Conservation (phyloP, 2,113 vertebrate genomes). For the Muntiacus reevesi region DNA sequence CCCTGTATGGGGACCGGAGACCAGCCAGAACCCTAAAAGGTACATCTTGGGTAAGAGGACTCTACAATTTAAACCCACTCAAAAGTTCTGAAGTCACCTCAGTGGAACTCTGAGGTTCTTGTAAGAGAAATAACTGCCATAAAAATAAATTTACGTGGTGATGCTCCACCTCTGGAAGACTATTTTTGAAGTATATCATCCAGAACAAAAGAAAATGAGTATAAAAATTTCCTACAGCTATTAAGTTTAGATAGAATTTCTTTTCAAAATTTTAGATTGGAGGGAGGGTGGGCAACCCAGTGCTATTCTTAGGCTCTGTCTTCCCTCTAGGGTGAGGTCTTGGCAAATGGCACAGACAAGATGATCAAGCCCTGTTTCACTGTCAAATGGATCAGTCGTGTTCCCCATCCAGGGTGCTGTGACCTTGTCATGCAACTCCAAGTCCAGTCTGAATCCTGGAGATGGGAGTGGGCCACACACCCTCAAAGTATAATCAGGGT, state of each 20-base stretch:
- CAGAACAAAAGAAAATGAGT: slow-evolving; percentile 47
- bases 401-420: not conserved
- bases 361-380: not conserved
- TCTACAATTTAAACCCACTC: not conserved
- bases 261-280: not conserved
- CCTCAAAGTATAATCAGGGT: not conserved
- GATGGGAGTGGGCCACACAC: not conserved
- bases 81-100: slow-evolving; percentile 28
- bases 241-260: slow-evolving; percentile 50
- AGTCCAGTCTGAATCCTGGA: not conserved
- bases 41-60: not conserved
- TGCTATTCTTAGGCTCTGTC: not conserved
- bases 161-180: not conserved
- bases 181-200: slow-evolving; percentile 52
- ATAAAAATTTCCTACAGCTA: slow-evolving; percentile 38
- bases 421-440: not conserved
- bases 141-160: not conserved
- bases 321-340: not conserved
- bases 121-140: slow-evolving; percentile 24
- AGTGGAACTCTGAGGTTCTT: slow-evolving; percentile 15
- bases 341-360: fast-evolving
- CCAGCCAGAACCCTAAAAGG: not conserved
- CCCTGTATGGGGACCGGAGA: not conserved
- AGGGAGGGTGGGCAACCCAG: not conserved
- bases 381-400: not conserved